Conservation (phyloP, 2,888 invertebrate genomes). For the Schizaphis graminum region DNA sequence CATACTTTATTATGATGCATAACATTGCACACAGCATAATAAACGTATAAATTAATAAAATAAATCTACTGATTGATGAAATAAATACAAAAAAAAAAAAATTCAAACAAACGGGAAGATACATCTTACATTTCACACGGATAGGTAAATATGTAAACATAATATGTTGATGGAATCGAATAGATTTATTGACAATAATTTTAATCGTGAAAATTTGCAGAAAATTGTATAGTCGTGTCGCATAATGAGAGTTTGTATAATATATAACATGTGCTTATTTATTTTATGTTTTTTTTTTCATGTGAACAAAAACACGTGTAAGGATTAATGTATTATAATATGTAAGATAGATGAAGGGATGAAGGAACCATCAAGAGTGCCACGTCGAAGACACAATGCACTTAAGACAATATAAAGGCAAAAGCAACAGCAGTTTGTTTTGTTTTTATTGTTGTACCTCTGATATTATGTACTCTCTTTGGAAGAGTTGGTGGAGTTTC, state of each 20-base stretch:
- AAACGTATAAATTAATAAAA: constrained; percentile 16
- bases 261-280: constrained; percentile 36
- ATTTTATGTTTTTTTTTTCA: constrained; percentile 1
- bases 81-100: neutral
- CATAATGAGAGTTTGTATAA: constrained; percentile 30
- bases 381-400: constrained; percentile 60
- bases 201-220: constrained; percentile 19
- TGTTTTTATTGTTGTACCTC: constrained; percentile 77
- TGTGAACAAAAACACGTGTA: constrained; percentile 41
- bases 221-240: constrained; percentile 40
- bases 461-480: constrained; percentile 94
- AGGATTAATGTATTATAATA: constrained; percentile 17
- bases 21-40: constrained; percentile 32
- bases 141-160: neutral
- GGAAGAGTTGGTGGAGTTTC: constrained; percentile 99
- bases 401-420: constrained; percentile 60
- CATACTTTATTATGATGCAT: neutral
- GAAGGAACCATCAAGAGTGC: constrained; percentile 54
- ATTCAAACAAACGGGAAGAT: constrained; percentile 44
- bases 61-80: constrained; percentile 27
- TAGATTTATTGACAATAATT: neutral
- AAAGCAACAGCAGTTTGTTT: constrained; percentile 67
- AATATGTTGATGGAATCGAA: neutral
- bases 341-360: constrained; percentile 15
- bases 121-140: neutral